Evolutionary conservation across 1,140 invertebrate species (phyloP).

Genomic region (Drosophila littoralis): DNA sequence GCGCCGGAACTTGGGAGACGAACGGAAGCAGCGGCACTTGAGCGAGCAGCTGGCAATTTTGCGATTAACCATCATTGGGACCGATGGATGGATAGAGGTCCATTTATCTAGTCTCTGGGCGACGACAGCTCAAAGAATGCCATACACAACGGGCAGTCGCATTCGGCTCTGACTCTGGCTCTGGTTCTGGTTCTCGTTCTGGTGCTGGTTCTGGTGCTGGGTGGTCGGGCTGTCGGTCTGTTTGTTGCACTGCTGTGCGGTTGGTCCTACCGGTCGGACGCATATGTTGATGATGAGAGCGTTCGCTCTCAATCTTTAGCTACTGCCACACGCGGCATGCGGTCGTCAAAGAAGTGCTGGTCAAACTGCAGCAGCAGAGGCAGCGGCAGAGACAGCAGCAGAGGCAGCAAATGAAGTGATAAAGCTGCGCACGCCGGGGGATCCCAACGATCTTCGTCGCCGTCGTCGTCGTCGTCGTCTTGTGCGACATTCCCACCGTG

Average conservation of each 20-base stretch:
- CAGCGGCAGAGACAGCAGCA: conserved; percentile 16
- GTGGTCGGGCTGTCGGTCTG: conserved; percentile 57
- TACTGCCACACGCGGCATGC: conserved; percentile 79
- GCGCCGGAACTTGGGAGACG: conserved; percentile 68
- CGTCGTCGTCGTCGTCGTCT: conserved; percentile 43
- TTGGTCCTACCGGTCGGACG: conserved; percentile 61
- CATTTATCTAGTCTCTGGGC: conserved; percentile 74
- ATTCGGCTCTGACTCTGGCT: conserved; percentile 23
- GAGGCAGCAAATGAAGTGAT: conserved; percentile 78
- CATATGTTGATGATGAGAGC: conserved; percentile 75
- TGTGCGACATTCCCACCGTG: conserved; percentile 76
- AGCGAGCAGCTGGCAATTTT: conserved; percentile 78
- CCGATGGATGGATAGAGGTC: conserved; percentile 23
- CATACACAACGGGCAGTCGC: conserved; percentile 72
- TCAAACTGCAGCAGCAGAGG: conserved; percentile 61
- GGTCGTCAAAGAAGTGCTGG: conserved; percentile 73
- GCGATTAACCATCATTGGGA: conserved; percentile 47
- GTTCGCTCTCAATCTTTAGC: conserved; percentile 56
- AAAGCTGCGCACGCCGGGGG: conserved; percentile 77
- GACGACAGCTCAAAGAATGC: conserved; percentile 81
- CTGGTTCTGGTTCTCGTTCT: not conserved
- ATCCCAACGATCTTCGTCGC: conserved; percentile 25
- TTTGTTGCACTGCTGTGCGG: conserved; percentile 79
- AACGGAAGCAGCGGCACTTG: conserved; percentile 74
- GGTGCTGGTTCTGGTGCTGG: conserved; percentile 29